Evolutionary conservation across 1,140 invertebrate genomes (phyloP), one percentile per base, ranked within the genome.

Genomic region (Drosophila sp.): DNA sequence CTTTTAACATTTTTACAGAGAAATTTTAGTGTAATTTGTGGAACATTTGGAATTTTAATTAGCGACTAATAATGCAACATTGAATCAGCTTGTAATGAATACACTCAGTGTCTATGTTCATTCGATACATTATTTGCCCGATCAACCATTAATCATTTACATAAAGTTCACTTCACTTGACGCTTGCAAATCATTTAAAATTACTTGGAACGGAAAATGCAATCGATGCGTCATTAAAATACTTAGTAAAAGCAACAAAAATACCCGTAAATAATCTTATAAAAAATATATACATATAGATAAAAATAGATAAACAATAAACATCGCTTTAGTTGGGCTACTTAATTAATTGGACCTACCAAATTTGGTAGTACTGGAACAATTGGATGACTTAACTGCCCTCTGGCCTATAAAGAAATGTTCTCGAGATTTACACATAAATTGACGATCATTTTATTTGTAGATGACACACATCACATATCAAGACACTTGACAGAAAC

Each of bases 381-480:
- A 14, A 27, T 7, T 29, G 32, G 32, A 58, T 58, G 32, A 32
- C 51, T 66, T 48, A 29, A 57, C 46, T 66, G 41, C 41, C 2
- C 43, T 18, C 18, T 56, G 6, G 41, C 38, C 50, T 34, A 36
- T 41, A 62, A 63, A 78, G 56, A 76, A 69, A 72, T 80, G 43
- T 67, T 67, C 53, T 50, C 57, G 46, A 36, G 41, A 40, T 58
- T 7, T 29, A 32, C 14, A 43, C 7, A 43, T 43, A 50, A 48
- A 53, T 53, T 38, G 11, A n/a, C n/a, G n/a, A 9, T 4, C n/a
- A 4, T 76, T 36, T 43, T 53, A 53, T 45, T 72, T 25, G 54
- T 21, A 34, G 45, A 81, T 81, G 79, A 83, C 79, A 82, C 79
- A 82, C 59, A 25, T n/a, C n/a, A n/a, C n/a, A n/a, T n/a, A 21